Evolutionary conservation across 1,140 invertebrate genomes (phyloP).

Genomic region (Harlomillsia oculata): DNA sequence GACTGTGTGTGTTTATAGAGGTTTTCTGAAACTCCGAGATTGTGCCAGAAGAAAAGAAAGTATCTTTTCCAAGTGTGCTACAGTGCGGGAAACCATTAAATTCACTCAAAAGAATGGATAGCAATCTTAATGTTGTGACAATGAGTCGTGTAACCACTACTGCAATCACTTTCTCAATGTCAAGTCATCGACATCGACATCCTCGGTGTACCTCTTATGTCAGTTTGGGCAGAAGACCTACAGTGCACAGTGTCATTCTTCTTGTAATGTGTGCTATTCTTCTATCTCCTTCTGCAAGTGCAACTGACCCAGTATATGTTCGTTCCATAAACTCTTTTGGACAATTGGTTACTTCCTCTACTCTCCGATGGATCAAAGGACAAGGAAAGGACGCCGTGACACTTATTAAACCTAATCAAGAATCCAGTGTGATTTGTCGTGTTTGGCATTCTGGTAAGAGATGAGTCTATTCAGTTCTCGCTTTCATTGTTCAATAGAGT

Average conservation of each 20-base stretch:
- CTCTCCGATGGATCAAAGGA: conserved; percentile 18
- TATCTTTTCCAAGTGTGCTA: no score
- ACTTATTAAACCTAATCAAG: neutral
- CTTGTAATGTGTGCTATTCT: neutral
- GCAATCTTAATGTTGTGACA: conserved; percentile 12
- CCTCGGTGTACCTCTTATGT: neutral
- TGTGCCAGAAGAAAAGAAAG: neutral
- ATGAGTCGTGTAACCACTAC: conserved; percentile 2
- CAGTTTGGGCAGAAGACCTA: neutral
- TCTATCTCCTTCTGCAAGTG: neutral
- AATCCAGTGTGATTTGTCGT: conserved; percentile 15
- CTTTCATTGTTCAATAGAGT: no score
- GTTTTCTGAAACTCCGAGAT: neutral
- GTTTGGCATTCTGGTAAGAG: conserved; percentile 25
- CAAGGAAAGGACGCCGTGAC: conserved; percentile 16
- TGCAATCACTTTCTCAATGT: conserved; percentile 1
- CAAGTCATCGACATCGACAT: neutral
- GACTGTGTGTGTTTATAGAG: neutral
- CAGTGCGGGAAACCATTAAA: no score
- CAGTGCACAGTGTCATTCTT: neutral
- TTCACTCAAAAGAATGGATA: neutral
- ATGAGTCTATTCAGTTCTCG: no score
- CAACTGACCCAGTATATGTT: conserved; percentile 12
- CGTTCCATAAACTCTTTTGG: conserved; percentile 20
- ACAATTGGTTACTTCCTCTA: conserved; percentile 26